These are phyloP conservation scores for Amiota communis DNA, from an alignment of 2,888 invertebrate species.

Conservation along the genomic window DNA sequence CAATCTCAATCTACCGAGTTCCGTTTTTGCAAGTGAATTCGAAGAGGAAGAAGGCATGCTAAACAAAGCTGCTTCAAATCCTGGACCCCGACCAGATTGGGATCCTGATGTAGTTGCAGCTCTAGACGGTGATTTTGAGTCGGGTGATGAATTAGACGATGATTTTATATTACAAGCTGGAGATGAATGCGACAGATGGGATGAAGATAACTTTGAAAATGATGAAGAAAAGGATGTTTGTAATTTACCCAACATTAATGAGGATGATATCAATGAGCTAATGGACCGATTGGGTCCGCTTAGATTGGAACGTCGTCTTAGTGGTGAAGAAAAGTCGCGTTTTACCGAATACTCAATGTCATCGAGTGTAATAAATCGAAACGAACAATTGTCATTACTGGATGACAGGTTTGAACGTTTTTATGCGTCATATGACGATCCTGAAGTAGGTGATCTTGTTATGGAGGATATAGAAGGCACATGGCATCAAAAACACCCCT, in stretches of 20 bases:
- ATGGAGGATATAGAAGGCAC: conserved; percentile 88
- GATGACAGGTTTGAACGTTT: conserved; percentile 93
- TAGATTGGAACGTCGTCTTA: conserved; percentile 72
- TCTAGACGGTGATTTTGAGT: conserved; percentile 94
- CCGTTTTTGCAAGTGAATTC: conserved; percentile 89
- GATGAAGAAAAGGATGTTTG: conserved; percentile 48
- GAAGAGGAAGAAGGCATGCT: conserved; percentile 85
- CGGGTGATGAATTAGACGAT: conserved; percentile 89
- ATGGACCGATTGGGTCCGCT: conserved; percentile 73
- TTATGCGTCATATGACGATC: conserved; percentile 89
- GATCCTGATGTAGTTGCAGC: conserved; percentile 96
- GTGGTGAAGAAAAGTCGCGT: conserved; percentile 84
- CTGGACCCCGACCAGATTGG: conserved; percentile 80
- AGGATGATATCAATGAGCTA: conserved; percentile 73
- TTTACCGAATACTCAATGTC: conserved; percentile 96
- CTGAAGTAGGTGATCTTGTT: conserved; percentile 91
- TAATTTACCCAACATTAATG: conserved; percentile 62
- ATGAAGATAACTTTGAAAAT: conserved; percentile 48
- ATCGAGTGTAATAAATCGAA: conserved; percentile 90
- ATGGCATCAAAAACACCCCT: conserved; percentile 75
- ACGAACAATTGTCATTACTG: conserved; percentile 85
- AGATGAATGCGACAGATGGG: conserved; percentile 54
- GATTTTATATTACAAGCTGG: conserved; percentile 89
- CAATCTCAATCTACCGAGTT: conserved; percentile 82
- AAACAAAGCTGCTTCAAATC: conserved; percentile 70